Evolutionary conservation across 2,113 vertebrate species (phyloP).

Genomic region (Cebidichthys violaceus): DNA sequence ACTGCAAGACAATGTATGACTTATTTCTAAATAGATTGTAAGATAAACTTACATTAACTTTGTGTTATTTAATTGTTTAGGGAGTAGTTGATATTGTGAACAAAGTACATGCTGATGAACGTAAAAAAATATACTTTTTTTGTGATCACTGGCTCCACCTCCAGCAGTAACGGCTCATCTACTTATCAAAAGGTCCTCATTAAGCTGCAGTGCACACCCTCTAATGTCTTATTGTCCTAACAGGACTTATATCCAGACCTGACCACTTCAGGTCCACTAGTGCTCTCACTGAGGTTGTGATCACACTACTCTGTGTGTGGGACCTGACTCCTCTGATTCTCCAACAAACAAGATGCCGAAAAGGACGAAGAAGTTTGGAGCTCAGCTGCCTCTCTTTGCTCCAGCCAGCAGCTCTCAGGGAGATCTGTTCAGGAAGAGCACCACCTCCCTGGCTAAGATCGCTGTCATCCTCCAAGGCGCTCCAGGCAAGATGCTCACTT

Average conservation of each 20-base stretch:
- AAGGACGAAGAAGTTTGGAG: conserved; percentile 5
- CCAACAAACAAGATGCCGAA: conserved; percentile 37
- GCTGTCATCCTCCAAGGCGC: conserved; percentile 84
- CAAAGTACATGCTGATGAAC: neutral
- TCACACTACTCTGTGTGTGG: neutral
- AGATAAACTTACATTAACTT: neutral
- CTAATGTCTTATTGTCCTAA: conserved; percentile 16
- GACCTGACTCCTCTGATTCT: neutral
- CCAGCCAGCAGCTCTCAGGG: neutral
- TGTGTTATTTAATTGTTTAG: neutral
- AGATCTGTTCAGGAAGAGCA: conserved; percentile 76
- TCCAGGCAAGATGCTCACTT: conserved; percentile 85
- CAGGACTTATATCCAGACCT: conserved; percentile 10
- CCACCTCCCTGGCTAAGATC: conserved; percentile 88
- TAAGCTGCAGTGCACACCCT: conserved; percentile 12
- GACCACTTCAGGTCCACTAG: neutral
- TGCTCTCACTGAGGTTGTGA: neutral
- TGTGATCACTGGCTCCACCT: conserved; percentile 31
- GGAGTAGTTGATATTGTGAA: neutral
- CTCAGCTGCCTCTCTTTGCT: neutral
- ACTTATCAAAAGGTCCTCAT: neutral
- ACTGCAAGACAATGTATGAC: neutral
- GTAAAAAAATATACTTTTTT: neutral
- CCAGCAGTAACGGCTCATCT: conserved; percentile 15
- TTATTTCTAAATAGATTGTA: neutral